Conservation (phyloP, 2,888 invertebrate genomes). For the Hecatera dysodea region DNA sequence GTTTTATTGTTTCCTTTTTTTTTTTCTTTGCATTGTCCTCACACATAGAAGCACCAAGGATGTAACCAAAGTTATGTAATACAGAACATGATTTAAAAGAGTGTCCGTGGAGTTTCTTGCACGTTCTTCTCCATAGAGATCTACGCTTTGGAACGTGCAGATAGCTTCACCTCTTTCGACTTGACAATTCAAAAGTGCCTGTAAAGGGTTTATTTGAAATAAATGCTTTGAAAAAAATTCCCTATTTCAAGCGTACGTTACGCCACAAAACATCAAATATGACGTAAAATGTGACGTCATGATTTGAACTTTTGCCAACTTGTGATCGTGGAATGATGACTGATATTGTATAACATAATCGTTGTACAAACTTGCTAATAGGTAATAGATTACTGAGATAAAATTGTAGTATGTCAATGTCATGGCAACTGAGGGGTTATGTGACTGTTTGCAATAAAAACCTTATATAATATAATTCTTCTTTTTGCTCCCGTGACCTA, state of each 20-base stretch:
- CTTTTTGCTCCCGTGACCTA: neutral
- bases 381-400: slow-evolving; percentile 9
- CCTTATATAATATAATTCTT: neutral
- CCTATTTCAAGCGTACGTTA: slow-evolving; percentile 1
- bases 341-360: slow-evolving; percentile 20
- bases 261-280: slow-evolving; percentile 16
- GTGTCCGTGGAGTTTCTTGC: too few relatives aligned
- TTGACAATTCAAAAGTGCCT: too few relatives aligned
- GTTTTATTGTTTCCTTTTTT: too few relatives aligned
- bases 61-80: too few relatives aligned
- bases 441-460: neutral
- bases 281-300: slow-evolving; percentile 29
- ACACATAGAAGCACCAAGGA: too few relatives aligned
- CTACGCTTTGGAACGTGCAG: too few relatives aligned
- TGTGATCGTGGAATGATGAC: slow-evolving; percentile 8
- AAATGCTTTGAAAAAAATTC: too few relatives aligned
- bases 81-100: too few relatives aligned
- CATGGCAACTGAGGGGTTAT: neutral
- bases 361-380: slow-evolving; percentile 5
- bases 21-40: too few relatives aligned
- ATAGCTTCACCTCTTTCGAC: too few relatives aligned
- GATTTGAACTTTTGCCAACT: slow-evolving; percentile 43
- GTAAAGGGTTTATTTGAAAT: too few relatives aligned
- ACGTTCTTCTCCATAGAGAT: too few relatives aligned
- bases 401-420: slow-evolving; percentile 14